Evolutionary conservation across 1,140 invertebrate genomes (phyloP), one percentile per base, ranked within the genome.

Genomic region (Dermatophagoides farinae): DNA sequence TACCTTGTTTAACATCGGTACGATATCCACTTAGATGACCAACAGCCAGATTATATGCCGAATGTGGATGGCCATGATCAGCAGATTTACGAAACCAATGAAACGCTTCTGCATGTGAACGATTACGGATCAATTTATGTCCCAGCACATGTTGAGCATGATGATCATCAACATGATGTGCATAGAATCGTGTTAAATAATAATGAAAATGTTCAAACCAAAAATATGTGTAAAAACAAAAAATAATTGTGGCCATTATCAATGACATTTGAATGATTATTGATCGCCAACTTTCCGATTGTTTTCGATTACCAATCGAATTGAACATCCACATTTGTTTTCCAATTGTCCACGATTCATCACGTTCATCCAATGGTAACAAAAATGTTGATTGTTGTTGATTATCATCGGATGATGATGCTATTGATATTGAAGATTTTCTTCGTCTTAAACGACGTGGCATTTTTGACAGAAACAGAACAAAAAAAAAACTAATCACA

Each of bases 21-120:
- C 57, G 52, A 57, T 64, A 65, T 12, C 77, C 76, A 62, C 77
- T 74, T 44, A 79, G 66, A 66, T 79, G 76, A 25, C 76, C 77
- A 37, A 78, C 70, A 22, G 76, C 77, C 16, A 79, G 66, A 65
- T 79, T 79, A 66, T 78, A 78, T 12, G 75, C 69, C 0, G 77
- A 75, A 64, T 77, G 74, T 6, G 77, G 72, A 67, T 79, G 76
- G 0, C 77, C 77, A 64, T 78, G 74, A 40, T 77, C 72, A 10
- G 77, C 71, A 10, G 77, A 57, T 68, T 69, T 71, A 71, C 72
- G 72, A 66, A 77, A 78, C 73, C 75, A 77, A 53, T 76, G 66
- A 72, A 78, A 76, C 1, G 77, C 77, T 50, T 67, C 71, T 10
- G 69, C 52, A 38, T 60, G 64, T 4, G 16, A 5, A 62, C 66